Percentiles rank a stretch among this genome's conserved stretches.
These are phyloP conservation scores for Ptiloglossa arizonensis DNA, from an alignment of 1,140 invertebrate genomes.

Conservation along the genomic window DNA sequence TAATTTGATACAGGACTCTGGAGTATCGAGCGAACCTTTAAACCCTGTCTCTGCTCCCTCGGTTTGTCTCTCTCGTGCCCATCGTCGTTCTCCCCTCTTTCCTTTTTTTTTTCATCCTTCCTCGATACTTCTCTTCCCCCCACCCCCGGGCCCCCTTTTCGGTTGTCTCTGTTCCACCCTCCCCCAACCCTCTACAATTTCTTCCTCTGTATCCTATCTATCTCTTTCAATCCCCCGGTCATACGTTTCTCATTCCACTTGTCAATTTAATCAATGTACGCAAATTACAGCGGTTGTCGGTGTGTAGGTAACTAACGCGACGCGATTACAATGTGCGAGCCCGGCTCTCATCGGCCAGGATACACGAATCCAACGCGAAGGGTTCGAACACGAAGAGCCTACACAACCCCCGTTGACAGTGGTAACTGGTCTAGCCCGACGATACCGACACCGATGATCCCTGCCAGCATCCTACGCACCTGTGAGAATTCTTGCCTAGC, in stretches of 20 bases:
- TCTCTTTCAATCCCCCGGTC: slow-evolving; percentile 47
- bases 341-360: slow-evolving; percentile 2
- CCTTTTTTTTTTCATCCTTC: background rate
- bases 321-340: slow-evolving; percentile 74
- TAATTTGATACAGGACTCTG: slow-evolving; percentile 62
- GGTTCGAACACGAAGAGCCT: slow-evolving; percentile 37
- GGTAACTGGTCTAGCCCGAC: slow-evolving; percentile 20
- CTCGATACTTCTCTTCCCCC: background rate
- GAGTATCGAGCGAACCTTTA: slow-evolving; percentile 57
- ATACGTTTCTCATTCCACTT: slow-evolving; percentile 63
- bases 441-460: slow-evolving; percentile 31
- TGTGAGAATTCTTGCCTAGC: slow-evolving; percentile 9
- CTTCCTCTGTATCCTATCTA: slow-evolving; percentile 35
- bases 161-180: slow-evolving; percentile 21
- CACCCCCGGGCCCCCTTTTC: too few relatives aligned
- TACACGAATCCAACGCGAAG: slow-evolving; percentile 23
- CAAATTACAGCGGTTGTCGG: slow-evolving; percentile 74
- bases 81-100: too few relatives aligned
- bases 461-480: slow-evolving; percentile 23
- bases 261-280: slow-evolving; percentile 77
- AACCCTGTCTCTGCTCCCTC: slow-evolving; percentile 38
- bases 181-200: slow-evolving; percentile 27
- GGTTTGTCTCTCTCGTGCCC: background rate
- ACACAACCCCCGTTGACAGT: background rate
- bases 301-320: slow-evolving; percentile 72